Evolutionary conservation across 2,113 vertebrate genomes (phyloP), one percentile per base, ranked within the genome.

Genomic region (Aspiorhynchus laticeps): DNA sequence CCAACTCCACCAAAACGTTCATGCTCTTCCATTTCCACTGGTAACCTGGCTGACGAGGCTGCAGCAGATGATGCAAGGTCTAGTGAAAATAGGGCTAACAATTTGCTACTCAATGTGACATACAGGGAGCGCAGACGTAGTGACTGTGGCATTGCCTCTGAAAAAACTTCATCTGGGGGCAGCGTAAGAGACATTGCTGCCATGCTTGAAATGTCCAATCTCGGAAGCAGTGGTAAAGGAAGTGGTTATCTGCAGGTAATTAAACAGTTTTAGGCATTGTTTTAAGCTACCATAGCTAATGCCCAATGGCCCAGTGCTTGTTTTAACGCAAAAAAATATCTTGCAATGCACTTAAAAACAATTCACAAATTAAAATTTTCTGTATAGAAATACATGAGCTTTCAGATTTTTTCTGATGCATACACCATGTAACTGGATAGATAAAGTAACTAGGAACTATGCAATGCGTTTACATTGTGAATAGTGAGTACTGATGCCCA

Each of bases 171-270:
- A 94, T 96, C 19, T 94, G 96, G 0, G 0, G 98, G 98, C 85
- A 99, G 98, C 0, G 98, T 99, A 36, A 96, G 96, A 89, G 98
- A 97, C 91, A 98, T 99, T 0, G 97, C 98, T 0, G 98, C 98
- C 86, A 98, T 99, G 97, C 89, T 99, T 36, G 98, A 99, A 92
- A 96, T 97, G 90, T 97, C 98, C 0, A 97, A 97, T 85, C 96
- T 98, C 0, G 97, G 97, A 0, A 95, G 96, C 0, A 96, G 97
- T 17, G 95, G 94, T 24, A 95, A 96, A 74, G 93, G 93, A 73
- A 88, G 88, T 82, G 95, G 92, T 91, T 96, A 96, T 83, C 86
- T 95, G 41, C 96, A 96, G 90, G 96, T 95, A 2, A 90, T 24
- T 56, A 15, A 26, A 82, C 73, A 85, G 59, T 43, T 76, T 48